Evolutionary conservation across 2,888 invertebrate species (phyloP).

Genomic region (Temnothorax unifasciatus): DNA sequence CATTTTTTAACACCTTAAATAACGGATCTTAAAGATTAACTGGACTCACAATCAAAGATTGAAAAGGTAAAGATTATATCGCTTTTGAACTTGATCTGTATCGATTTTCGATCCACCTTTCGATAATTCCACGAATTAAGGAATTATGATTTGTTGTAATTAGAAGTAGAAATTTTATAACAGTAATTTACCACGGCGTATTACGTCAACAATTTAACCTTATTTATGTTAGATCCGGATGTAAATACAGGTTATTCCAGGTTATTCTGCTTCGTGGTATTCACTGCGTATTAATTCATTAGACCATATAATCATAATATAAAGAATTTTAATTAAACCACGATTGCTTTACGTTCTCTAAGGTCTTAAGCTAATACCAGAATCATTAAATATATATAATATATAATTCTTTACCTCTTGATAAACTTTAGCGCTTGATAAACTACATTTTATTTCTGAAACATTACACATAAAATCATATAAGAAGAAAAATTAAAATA

Average conservation of each 20-base stretch:
- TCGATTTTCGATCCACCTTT: not conserved
- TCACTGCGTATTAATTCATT: constrained; percentile 29
- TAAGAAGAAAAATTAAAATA: not conserved
- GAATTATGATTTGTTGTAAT: constrained; percentile 1
- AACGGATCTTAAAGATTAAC: not conserved
- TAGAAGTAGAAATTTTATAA: constrained; percentile 58
- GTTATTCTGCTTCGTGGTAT: constrained; percentile 8
- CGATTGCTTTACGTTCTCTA: constrained; percentile 17
- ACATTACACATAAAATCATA: not conserved
- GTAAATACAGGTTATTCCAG: constrained; percentile 32
- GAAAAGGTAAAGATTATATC: not conserved
- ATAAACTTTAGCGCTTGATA: constrained; percentile 23
- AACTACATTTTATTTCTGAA: constrained; percentile 7
- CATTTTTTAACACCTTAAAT: not conserved
- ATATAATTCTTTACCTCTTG: constrained; percentile 5
- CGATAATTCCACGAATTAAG: constrained; percentile 14
- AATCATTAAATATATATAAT: not conserved
- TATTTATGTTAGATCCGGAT: constrained; percentile 29
- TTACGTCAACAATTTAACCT: constrained; percentile 33
- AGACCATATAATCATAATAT: constrained; percentile 10
- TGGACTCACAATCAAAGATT: not conserved
- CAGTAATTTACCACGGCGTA: constrained; percentile 64
- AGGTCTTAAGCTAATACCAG: constrained; percentile 19
- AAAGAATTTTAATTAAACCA: constrained; percentile 38
- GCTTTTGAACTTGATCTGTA: not conserved